These are phyloP conservation scores for Tiliacea aurago DNA, from an alignment of 2,888 invertebrate species.

Conservation along the genomic window DNA sequence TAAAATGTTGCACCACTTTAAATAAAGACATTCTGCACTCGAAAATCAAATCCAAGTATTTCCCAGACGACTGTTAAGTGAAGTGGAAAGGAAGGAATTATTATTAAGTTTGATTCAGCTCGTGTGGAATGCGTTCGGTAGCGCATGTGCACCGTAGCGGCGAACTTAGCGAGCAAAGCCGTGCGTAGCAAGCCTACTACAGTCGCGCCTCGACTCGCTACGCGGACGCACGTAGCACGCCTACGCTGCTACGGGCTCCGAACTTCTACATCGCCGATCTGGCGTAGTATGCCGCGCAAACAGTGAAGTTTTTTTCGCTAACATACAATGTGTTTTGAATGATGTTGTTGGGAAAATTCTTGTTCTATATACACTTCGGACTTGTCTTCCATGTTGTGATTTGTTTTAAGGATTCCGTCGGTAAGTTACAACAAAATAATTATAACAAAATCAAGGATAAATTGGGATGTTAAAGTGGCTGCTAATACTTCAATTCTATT, in stretches of 20 bases:
- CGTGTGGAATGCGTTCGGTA: constrained; percentile 68
- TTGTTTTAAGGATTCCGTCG: constrained; percentile 88
- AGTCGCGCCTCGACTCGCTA: constrained; percentile 79
- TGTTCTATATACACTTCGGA: constrained; percentile 89
- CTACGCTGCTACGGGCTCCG: constrained; percentile 80
- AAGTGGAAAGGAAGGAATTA: constrained; percentile 70
- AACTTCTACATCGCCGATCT: constrained; percentile 71
- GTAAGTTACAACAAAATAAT: constrained; percentile 74
- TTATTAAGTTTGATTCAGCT: constrained; percentile 73
- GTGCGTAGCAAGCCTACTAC: constrained; percentile 69
- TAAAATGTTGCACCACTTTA: not conserved
- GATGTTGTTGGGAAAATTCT: constrained; percentile 88
- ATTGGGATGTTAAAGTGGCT: not conserved
- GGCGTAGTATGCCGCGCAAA: constrained; percentile 75
- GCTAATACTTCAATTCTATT: not conserved
- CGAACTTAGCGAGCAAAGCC: constrained; percentile 69
- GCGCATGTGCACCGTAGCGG: constrained; percentile 85
- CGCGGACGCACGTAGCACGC: constrained; percentile 79
- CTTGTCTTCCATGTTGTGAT: constrained; percentile 90
- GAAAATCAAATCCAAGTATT: constrained; percentile 63
- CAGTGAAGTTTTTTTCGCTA: constrained; percentile 76
- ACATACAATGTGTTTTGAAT: constrained; percentile 87
- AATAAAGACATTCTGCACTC: constrained; percentile 14
- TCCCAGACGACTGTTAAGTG: constrained; percentile 68
- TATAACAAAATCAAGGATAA: not conserved